Percentiles rank a stretch among this genome's conserved stretches.
Conservation (phyloP, 2,888 invertebrate species). For the Athetis lepigone region DNA sequence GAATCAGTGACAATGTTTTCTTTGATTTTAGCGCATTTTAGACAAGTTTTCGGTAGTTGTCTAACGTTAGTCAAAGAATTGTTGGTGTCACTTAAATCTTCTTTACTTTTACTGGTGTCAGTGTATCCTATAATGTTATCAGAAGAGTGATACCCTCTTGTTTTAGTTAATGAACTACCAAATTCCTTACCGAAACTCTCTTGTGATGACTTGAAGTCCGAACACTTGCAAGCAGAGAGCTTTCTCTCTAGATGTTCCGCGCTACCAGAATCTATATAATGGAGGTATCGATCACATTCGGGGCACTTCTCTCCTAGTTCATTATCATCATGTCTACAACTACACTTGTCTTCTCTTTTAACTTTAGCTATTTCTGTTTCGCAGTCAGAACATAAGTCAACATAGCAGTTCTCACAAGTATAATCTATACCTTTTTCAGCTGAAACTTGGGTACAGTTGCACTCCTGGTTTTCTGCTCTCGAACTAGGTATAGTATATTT, state of each 20-base stretch:
- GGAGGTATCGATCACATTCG: conserved; percentile 84
- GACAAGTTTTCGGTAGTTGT: conserved; percentile 84
- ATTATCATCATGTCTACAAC: conserved; percentile 73
- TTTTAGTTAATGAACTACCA: conserved; percentile 78
- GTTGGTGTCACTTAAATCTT: conserved; percentile 80
- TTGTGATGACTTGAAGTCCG: conserved; percentile 87
- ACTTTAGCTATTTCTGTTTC: conserved; percentile 80
- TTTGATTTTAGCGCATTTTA: conserved; percentile 88
- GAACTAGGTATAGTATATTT: conserved; percentile 79
- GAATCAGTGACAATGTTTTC: conserved; percentile 87
- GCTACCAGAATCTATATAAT: conserved; percentile 85
- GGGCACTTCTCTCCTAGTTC: conserved; percentile 81
- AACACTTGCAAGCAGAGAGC: conserved; percentile 80
- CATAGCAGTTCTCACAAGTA: conserved; percentile 85
- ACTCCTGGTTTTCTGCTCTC: conserved; percentile 77
- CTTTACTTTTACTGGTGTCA: conserved; percentile 79
- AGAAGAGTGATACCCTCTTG: conserved; percentile 86
- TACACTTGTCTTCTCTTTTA: conserved; percentile 78
- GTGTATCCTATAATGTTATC: conserved; percentile 85
- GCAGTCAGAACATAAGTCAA: conserved; percentile 86
- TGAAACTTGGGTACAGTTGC: conserved; percentile 83
- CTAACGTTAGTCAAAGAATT: conserved; percentile 79
- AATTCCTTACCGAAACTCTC: conserved; percentile 86
- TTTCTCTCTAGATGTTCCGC: conserved; percentile 83
- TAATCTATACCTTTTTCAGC: conserved; percentile 85